Base-by-base conservation (phyloP, 2,113 vertebrate genomes). In the Crotalus horridus region DNA sequence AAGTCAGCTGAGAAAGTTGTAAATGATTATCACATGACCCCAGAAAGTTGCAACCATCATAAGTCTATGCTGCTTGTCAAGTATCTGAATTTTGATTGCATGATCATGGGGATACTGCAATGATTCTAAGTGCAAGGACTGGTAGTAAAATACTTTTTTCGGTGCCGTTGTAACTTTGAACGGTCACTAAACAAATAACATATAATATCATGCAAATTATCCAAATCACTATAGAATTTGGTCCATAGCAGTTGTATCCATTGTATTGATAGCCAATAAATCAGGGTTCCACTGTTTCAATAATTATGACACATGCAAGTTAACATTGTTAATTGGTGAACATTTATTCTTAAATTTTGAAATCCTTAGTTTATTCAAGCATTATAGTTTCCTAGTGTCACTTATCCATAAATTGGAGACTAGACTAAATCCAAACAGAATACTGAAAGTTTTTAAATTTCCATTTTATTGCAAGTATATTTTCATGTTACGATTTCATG, bases 361-460 rank as follows among this genome's bases (percentile, higher is more conserved):
- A 74, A 21, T 13, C 87, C 74, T 46, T 1, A 0, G 90, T 9
- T 88, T 33, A 26, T 39, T 88, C n/a, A 10, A 29, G 20, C 4
- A 20, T 88, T 33, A 46, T 43, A 39, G 46, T 85, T 96, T 95
- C 93, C 89, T 92, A 92, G 95, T 95, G 93, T 94, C 91, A 96
- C 91, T 92, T 92, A 93, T 92, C 91, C 93, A 87, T 95, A 96
- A 94, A 90, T 93, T 90, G 91, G 95, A 96, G 94, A 93, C 91
- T 58, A 59, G 74, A 91, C 95, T 94, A 93, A 93, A 94, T 88
- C 91, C 54, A 93, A 93, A 94, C n/a, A 12, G 95, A 95, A 93
- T 95, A 96, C 89, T 94, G 91, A 91, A 94, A 85, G 55, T 81
- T 55, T 89, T 96, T 96, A 92, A 92, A 96, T 95, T 95, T 96